Base-by-base conservation (phyloP, 1,140 invertebrate species). In the Antheraea mylitta region DNA sequence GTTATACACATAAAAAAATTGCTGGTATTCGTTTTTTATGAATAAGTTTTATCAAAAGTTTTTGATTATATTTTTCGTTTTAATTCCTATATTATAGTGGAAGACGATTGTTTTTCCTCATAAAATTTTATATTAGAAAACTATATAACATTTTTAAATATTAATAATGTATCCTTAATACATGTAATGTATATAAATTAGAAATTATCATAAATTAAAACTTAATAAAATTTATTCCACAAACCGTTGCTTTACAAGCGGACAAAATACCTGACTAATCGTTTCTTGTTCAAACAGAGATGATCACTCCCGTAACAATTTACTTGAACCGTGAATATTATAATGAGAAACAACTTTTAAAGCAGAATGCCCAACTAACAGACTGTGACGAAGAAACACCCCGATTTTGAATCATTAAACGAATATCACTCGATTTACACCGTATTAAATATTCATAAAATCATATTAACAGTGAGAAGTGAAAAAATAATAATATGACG, bases 241-340 rank as follows among this genome's bases (percentile, higher is more conserved):
- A 13, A 13, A 53, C 1, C 11, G 45, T 53, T 6, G 45, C 16
- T 53, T 16, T 53, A 53, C 45, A 53, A 53, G 11, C 16, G 2
- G 11, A 53, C 45, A 53, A 53, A 53, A 53, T 53, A 53, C 45
- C 13, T 53, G 45, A 53, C 45, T 53, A 53, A 53, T 53, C 45
- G 45, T n/a, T 53, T 53, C 9, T 53, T 53, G 45, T 53, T 16
- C 45, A 53, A 10, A 53, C 16, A 53, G 45, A 53, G 4, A 53
- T 13, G 45, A 53, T 53, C 45, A 16, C 45, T 53, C 11, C 45
- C 45, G 45, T 16, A n/a, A 16, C 13, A 53, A 53, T 53, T 53
- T 53, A 53, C 45, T 53, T 16, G 45, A 53, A 53, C 45, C 45
- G 45, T 53, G 45, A 53, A 53, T n/a, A 53, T 53, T 53, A 53